These are phyloP conservation scores for Nomada ruficornis DNA, from an alignment of 2,888 invertebrate species.

Conservation along the genomic window DNA sequence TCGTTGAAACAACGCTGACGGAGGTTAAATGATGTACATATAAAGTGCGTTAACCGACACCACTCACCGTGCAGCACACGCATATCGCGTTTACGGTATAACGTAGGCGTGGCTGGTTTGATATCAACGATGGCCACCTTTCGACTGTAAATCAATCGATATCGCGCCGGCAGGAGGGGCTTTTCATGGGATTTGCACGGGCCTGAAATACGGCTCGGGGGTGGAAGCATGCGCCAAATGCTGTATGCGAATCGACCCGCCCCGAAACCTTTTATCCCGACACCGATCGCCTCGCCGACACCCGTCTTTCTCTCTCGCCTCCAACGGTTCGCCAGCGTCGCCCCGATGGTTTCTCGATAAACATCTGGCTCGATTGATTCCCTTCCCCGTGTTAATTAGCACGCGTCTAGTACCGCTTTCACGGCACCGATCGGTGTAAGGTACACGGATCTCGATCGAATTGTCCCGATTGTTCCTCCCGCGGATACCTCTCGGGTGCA, in stretches of 20 bases:
- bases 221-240: slow-evolving; percentile 80
- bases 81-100: slow-evolving; percentile 60
- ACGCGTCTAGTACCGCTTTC: slow-evolving; percentile 28
- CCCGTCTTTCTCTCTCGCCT: slow-evolving; percentile 52
- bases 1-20: slow-evolving; percentile 21
- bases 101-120: slow-evolving; percentile 82
- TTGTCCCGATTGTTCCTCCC: not conserved
- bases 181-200: slow-evolving; percentile 69
- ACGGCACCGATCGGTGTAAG: slow-evolving; percentile 12
- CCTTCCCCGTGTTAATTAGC: slow-evolving; percentile 48
- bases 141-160: slow-evolving; percentile 84
- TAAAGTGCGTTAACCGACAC: slow-evolving; percentile 61
- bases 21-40: slow-evolving; percentile 61
- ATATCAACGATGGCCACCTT: slow-evolving; percentile 84
- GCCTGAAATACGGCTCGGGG: slow-evolving; percentile 63
- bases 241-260: slow-evolving; percentile 80
- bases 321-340: slow-evolving; percentile 1
- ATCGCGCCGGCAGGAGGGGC: slow-evolving; percentile 76
- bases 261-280: slow-evolving; percentile 74
- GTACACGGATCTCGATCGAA: slow-evolving; percentile 1
- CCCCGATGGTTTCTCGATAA: slow-evolving; percentile 50
- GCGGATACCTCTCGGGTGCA: not conserved
- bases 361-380: slow-evolving; percentile 62
- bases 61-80: slow-evolving; percentile 58
- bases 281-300: slow-evolving; percentile 56